phyloP scores from a whole-genome alignment of 2,888 invertebrate species.

The Hanleya hanleyi region DNA sequence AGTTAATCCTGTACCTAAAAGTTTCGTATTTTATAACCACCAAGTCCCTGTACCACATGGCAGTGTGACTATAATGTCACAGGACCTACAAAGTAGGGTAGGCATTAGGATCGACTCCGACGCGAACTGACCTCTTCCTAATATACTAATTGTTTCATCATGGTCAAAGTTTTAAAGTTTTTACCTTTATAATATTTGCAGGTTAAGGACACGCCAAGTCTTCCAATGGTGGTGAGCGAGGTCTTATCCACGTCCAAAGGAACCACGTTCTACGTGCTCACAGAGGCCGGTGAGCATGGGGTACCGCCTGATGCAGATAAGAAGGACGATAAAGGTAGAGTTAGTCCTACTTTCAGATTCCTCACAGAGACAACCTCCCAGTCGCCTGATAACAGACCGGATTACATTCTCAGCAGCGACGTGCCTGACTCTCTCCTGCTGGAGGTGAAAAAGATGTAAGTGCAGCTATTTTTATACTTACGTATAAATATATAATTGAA shows the following conservation, averaged over 20 bases:
- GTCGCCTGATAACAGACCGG: constrained; percentile 38
- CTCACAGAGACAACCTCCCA: constrained; percentile 17
- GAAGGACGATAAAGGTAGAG: constrained; percentile 15
- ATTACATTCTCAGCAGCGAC: constrained; percentile 53
- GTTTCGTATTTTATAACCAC: no score
- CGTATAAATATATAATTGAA: no score
- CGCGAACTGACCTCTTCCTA: no score
- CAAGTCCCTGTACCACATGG: no score
- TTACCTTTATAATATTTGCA: constrained; percentile 3
- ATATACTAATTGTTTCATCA: no score
- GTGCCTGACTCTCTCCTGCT: constrained; percentile 48
- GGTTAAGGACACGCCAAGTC: constrained; percentile 15
- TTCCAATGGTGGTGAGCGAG: constrained; percentile 55
- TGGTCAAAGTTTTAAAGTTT: no score
- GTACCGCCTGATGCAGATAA: constrained; percentile 35
- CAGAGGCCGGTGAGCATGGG: constrained; percentile 60
- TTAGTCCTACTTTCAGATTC: constrained; percentile 14
- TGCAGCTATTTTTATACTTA: no score
- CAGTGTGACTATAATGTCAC: no score
- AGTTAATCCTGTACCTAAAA: no score
- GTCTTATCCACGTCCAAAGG: constrained; percentile 65
- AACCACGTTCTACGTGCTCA: constrained; percentile 68
- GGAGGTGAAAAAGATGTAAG: constrained; percentile 60
- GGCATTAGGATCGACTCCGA: no score
- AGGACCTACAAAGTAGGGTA: no score